phyloP scores from a whole-genome alignment of 2,888 invertebrate genomes.

The Hyppa rectilinea region DNA sequence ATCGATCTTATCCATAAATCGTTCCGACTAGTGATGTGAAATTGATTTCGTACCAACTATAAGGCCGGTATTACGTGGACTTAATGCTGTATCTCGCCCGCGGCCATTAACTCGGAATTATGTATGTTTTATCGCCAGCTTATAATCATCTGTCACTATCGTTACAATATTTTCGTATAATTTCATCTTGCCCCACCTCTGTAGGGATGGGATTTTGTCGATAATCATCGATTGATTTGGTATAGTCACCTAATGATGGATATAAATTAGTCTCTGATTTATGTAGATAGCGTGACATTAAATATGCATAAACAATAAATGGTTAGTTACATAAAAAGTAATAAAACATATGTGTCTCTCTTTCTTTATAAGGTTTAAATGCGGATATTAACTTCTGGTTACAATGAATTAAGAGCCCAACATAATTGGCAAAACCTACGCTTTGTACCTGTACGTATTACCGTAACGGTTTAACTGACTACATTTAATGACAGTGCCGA shows the following conservation, averaged over 20 bases:
- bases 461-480: slow-evolving; percentile 37
- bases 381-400: neutral
- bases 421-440: slow-evolving; percentile 38
- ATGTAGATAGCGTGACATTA: slow-evolving; percentile 8
- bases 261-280: slow-evolving; percentile 8
- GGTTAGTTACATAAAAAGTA: neutral
- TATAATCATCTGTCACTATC: slow-evolving; percentile 91
- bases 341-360: too few species aligned
- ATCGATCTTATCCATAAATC: slow-evolving; percentile 76
- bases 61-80: slow-evolving; percentile 79
- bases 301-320: slow-evolving; percentile 1
- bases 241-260: slow-evolving; percentile 20
- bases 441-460: slow-evolving; percentile 39
- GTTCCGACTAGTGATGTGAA: slow-evolving; percentile 80
- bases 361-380: slow-evolving; percentile 12
- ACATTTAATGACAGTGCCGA: slow-evolving; percentile 34
- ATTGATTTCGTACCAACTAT: slow-evolving; percentile 79
- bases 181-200: slow-evolving; percentile 85
- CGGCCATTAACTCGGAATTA: slow-evolving; percentile 88
- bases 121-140: slow-evolving; percentile 90
- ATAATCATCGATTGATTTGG: slow-evolving; percentile 60
- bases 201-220: slow-evolving; percentile 73
- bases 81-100: slow-evolving; percentile 71
- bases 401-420: slow-evolving; percentile 21
- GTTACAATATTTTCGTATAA: slow-evolving; percentile 90